phyloP scores from a whole-genome alignment of 2,797 vertebrate species.

The Centroberyx gerrardi region DNA sequence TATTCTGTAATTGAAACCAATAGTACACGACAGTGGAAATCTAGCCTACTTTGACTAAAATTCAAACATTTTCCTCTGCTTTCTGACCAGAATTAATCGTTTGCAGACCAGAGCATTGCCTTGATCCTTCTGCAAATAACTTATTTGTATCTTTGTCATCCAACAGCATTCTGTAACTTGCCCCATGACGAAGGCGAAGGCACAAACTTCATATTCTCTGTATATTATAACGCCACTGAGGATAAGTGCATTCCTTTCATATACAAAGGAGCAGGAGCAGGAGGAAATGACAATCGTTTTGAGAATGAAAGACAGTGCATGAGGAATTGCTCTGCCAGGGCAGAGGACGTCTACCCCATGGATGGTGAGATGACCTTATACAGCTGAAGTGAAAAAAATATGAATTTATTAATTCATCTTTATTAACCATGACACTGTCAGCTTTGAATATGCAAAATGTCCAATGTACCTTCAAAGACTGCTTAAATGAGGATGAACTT shows the following conservation, averaged over 20 bases:
- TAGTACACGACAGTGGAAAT: background rate
- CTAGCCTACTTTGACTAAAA: background rate
- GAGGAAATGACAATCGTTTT: constrained; percentile 83
- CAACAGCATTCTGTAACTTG: constrained; percentile 68
- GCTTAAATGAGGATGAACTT: background rate
- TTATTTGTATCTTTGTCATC: constrained; percentile 17
- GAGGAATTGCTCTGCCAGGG: constrained; percentile 75
- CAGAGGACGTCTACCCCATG: constrained; percentile 61
- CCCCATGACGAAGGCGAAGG: constrained; percentile 62
- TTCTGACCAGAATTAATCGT: background rate
- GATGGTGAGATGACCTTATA: constrained; percentile 70
- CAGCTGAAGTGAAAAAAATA: background rate
- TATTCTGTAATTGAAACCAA: background rate
- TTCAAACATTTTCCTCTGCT: background rate
- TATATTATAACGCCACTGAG: constrained; percentile 50
- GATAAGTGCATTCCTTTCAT: constrained; percentile 77
- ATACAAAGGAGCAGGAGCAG: constrained; percentile 74
- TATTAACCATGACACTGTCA: background rate
- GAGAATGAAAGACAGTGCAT: constrained; percentile 68
- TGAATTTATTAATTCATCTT: background rate
- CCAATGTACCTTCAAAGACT: background rate
- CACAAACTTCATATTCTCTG: fast-evolving
- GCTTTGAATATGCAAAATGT: constrained; percentile 16
- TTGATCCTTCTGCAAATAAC: background rate
- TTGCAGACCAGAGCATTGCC: background rate